Base-by-base conservation (phyloP, 2,113 vertebrate genomes). In the Vidua macroura region DNA sequence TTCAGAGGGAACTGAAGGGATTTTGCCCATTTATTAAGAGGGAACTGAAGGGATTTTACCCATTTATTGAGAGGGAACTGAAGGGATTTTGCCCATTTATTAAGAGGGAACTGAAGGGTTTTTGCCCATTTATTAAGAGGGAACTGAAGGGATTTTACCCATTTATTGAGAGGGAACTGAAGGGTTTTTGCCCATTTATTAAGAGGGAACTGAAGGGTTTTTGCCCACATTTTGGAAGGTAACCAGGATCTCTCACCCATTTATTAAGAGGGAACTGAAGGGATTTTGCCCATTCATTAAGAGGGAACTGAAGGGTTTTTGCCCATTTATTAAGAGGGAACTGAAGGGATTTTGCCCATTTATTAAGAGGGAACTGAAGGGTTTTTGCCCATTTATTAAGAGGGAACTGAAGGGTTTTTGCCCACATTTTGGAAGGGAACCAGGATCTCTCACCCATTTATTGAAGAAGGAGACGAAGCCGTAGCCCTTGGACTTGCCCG, bases 381-480 rank as follows among this genome's bases (percentile, higher is more conserved):
- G 22, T 19, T 55, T 6, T 24, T 3, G 3, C 17, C 99, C 99
- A 99, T 98, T 99, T 99, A 94, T 99, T 99, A 99, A 98, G 97
- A 99, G 98, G 11, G 9, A 31, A 43, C 14, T 22, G 4, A 58
- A 39, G 14, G 20, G 4, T 13, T 44, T 3, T 79, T 2, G 98
- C 98, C 99, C 98, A 99, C 98, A 25, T 43, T 5, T 16, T 18
- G 23, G 37, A 2, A 13, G 94, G 98, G 98, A 60, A 99, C 98
- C 80, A 99, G 98, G 94, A 6, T 31, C 9, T n/a, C 70, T 98
- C 93, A 99, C 99, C 99, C 99, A 99, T 98, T 99, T 99, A 96
- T 99, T 99, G 98, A 99, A 99, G 98, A 99, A 99, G 95, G 99
- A 99, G 64, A 99, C 99, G 88, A 99, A 99, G 95, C 99, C 99